A percentile compares a stretch with the other conserved stretches of the same genome.
Evolutionary conservation across 2,113 vertebrate genomes (phyloP).

Genomic region (Passer montanus): DNA sequence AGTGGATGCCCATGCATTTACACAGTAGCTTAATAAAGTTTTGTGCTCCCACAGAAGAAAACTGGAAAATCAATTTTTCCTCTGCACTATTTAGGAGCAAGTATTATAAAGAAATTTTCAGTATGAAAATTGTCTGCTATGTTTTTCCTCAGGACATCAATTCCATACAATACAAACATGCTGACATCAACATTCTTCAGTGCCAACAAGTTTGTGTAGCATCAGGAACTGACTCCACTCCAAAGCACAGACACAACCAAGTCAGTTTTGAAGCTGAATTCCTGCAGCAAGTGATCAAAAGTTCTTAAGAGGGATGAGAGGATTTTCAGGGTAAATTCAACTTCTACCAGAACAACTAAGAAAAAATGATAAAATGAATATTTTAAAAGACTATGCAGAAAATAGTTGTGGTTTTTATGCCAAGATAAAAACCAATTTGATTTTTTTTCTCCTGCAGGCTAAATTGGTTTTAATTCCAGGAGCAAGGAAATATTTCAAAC

Average conservation of each 20-base stretch:
- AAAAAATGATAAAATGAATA: neutral
- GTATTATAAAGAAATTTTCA: neutral
- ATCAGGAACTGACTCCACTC: neutral
- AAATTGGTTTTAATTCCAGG: neutral
- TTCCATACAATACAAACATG: neutral
- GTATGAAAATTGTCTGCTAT: neutral
- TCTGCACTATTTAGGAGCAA: neutral
- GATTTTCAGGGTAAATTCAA: neutral
- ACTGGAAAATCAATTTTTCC: neutral
- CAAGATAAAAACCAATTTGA: neutral
- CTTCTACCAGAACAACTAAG: neutral
- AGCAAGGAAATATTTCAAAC: neutral
- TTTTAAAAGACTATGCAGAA: neutral
- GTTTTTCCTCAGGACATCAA: neutral
- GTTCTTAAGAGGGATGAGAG: neutral
- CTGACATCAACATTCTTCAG: neutral
- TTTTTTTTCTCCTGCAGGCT: neutral
- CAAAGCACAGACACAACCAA: neutral
- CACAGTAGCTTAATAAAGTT: neutral
- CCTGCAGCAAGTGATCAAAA: neutral
- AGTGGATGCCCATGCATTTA: neutral
- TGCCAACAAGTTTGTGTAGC: neutral
- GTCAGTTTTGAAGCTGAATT: neutral
- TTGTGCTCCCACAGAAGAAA: neutral
- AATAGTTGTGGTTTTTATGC: neutral